Conservation (phyloP, 2,888 invertebrate genomes). For the Pseudococcus viburni region DNA sequence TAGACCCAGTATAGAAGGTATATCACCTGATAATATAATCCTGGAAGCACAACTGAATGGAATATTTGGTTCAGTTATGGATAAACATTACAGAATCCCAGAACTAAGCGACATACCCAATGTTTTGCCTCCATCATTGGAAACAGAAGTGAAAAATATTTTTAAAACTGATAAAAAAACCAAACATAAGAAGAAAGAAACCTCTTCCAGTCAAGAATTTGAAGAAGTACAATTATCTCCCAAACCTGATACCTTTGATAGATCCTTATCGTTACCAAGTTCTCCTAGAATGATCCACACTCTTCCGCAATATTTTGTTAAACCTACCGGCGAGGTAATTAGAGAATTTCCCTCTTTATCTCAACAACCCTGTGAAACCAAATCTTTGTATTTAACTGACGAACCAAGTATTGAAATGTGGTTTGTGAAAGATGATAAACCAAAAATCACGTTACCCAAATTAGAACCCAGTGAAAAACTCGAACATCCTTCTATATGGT, state of each 20-base stretch:
- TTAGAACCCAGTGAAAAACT: slow-evolving; percentile 21
- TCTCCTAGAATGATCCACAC: slow-evolving; percentile 16
- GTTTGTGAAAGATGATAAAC: slow-evolving; percentile 34
- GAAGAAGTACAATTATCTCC: not conserved
- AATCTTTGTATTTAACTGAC: slow-evolving; percentile 10
- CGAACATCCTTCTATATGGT: slow-evolving; percentile 56
- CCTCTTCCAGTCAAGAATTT: not conserved
- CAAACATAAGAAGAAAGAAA: slow-evolving; percentile 5
- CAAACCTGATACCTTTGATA: not conserved
- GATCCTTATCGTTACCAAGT: not conserved
- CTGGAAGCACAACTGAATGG: slow-evolving; percentile 57
- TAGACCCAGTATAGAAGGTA: slow-evolving; percentile 39
- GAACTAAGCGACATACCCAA: not conserved
- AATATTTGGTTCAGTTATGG: slow-evolving; percentile 61
- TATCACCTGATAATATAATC: slow-evolving; percentile 53
- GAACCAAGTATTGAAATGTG: slow-evolving; percentile 50
- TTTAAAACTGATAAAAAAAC: slow-evolving; percentile 56
- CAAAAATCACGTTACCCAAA: slow-evolving; percentile 9
- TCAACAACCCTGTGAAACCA: not conserved
- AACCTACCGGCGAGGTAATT: slow-evolving; percentile 57
- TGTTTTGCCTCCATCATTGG: not conserved
- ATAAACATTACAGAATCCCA: slow-evolving; percentile 49
- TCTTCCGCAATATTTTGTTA: slow-evolving; percentile 49
- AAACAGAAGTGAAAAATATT: slow-evolving; percentile 58
- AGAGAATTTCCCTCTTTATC: slow-evolving; percentile 54